Conservation (phyloP, 2,797 vertebrate genomes). For the Eulemur coronatus region DNA sequence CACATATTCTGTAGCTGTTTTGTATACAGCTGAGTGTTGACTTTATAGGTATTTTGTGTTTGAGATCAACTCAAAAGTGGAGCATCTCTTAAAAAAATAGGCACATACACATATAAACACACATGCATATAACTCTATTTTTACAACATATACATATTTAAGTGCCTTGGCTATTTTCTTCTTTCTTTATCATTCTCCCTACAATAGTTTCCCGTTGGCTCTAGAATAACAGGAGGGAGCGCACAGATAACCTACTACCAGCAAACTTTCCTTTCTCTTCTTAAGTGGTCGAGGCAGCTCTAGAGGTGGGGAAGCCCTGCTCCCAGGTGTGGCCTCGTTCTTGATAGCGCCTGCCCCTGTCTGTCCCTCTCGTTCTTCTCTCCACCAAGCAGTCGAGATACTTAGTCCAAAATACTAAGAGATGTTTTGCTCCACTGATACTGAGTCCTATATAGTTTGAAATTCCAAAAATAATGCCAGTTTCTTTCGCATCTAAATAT, state of each 20-base stretch:
- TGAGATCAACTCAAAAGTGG: not conserved
- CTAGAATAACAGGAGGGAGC: not conserved
- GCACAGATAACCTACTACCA: not conserved
- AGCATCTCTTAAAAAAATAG: not conserved
- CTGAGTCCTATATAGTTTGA: not conserved
- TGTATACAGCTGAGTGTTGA: not conserved
- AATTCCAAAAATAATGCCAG: not conserved
- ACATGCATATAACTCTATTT: not conserved
- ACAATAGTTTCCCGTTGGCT: not conserved
- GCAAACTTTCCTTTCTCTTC: not conserved
- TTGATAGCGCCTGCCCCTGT: not conserved
- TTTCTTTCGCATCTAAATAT: not conserved
- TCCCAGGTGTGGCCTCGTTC: not conserved
- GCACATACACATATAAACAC: not conserved
- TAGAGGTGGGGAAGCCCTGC: not conserved
- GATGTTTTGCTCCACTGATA: not conserved
- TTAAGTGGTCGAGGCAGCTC: not conserved
- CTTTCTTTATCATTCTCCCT: not conserved
- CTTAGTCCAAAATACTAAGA: not conserved
- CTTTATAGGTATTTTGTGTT: not conserved
- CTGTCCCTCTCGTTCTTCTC: not conserved
- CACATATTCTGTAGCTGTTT: not conserved
- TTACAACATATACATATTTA: not conserved
- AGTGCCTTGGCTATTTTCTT: not conserved
- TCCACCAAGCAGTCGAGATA: not conserved